phyloP scores from a whole-genome alignment of 1,140 invertebrate genomes.

The Belonocnema kinseyi region DNA sequence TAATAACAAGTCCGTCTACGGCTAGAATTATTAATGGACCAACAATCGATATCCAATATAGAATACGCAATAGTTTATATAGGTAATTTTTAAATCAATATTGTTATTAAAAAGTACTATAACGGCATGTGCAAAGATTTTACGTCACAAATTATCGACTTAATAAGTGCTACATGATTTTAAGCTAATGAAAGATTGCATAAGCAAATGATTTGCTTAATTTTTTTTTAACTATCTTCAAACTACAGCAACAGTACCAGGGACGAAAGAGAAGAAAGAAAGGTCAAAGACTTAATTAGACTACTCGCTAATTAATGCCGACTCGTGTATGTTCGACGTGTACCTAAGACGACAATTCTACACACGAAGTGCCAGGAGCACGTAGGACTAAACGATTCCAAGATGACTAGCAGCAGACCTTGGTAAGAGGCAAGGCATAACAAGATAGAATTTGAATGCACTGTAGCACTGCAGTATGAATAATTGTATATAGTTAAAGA shows the following conservation, averaged over 20 bases:
- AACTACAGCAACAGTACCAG: not conserved
- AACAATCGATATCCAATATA: not conserved
- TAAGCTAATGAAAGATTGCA: not conserved
- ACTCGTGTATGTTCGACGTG: slow-evolving; percentile 52
- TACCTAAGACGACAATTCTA: slow-evolving; percentile 33
- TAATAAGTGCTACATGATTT: not conserved
- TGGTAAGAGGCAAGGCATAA: not conserved
- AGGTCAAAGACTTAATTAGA: slow-evolving; percentile 55
- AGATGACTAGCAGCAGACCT: slow-evolving; percentile 16
- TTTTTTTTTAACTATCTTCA: too few relatives aligned
- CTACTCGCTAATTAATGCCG: slow-evolving; percentile 59
- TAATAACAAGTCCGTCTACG: slow-evolving; percentile 51
- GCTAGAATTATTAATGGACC: slow-evolving; percentile 47
- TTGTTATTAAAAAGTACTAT: not conserved
- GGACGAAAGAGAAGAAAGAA: slow-evolving; percentile 25
- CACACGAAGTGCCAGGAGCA: slow-evolving; percentile 30
- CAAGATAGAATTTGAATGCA: not conserved
- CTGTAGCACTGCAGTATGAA: not conserved
- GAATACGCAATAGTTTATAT: not conserved
- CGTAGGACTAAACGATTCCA: slow-evolving; percentile 12
- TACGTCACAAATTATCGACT: not conserved
- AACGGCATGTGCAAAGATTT: not conserved
- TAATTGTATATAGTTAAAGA: not conserved
- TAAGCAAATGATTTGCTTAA: not conserved
- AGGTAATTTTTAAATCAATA: slow-evolving; percentile 1